Evolutionary conservation across 2,797 vertebrate genomes (phyloP), one percentile per base, ranked within the genome.

Genomic region (Helicolenus hilgendorfi): DNA sequence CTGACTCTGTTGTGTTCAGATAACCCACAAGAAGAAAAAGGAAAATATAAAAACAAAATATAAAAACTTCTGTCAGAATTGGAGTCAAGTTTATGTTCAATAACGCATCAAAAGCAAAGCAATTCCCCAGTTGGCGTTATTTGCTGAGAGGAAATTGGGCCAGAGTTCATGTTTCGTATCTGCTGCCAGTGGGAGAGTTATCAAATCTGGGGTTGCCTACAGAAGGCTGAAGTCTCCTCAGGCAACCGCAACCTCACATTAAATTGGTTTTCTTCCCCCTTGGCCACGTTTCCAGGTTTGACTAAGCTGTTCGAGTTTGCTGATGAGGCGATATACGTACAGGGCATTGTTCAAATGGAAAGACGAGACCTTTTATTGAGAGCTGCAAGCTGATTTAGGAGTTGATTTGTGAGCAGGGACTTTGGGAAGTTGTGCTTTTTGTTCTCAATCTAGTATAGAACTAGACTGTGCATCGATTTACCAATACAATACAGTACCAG

Each of bases 251-350:
- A 15, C 60, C 60, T 74, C 35, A 33, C 72, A 80, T 82, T 62
- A 71, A 71, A 79, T 31, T 62, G 53, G 38, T 56, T 86, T 35
- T 36, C 31, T 74, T 81, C 49, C 56, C 13, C 13, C 41, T 49
- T 11, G 33, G 80, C 75, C 73, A 38, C 14, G 11, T 73, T 60
- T 75, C 86, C 83, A 90, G 85, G 84, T 91, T 85, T 67, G 86
- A 91, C 77, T 92, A 79, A 82, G 88, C 79, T 74, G 65, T 76
- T 78, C 3, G 49, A 69, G 63, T 35, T 36, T 69, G 68, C 87
- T 79, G 64, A 85, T 27, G 63, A 65, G 14, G 29, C 13, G n/a
- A 13, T 77, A 13, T 62, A 22, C 14, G 14, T 41, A 15, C 0
- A 7, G 53, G 45, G 13, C 29, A 56, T 63, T 53, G 69, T 2